phyloP scores from a whole-genome alignment of 2,113 vertebrate genomes.

The Ameiurus melas region DNA sequence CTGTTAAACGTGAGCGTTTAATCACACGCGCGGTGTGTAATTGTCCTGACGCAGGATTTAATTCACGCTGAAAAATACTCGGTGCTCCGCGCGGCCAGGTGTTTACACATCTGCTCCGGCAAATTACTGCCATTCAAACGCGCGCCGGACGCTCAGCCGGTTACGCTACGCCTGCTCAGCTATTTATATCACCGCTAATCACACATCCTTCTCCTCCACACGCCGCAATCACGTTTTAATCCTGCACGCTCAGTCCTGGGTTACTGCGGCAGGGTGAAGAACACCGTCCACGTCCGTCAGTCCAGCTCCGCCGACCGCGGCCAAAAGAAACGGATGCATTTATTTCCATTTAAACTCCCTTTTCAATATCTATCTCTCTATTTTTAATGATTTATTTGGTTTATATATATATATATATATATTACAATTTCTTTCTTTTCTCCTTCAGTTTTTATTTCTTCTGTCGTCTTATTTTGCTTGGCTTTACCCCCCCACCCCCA shows the following conservation, averaged over 20 bases:
- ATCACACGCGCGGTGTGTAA: background rate
- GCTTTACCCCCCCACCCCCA: no score
- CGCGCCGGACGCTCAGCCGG: background rate
- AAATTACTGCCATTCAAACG: background rate
- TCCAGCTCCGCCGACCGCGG: no score
- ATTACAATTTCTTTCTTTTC: no score
- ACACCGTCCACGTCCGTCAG: background rate
- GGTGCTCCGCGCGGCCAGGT: background rate
- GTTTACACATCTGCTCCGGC: constrained; percentile 22
- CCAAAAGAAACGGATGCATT: no score
- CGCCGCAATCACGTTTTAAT: background rate
- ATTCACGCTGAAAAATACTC: background rate
- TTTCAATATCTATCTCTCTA: no score
- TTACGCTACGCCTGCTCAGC: constrained; percentile 3
- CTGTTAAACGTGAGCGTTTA: background rate
- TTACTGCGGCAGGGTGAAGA: background rate
- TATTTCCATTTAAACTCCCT: no score
- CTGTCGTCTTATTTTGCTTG: no score
- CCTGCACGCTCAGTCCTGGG: background rate
- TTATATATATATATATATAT: no score
- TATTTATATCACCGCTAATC: background rate
- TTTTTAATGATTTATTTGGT: no score
- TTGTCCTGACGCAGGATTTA: constrained; percentile 5
- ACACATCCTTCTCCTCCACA: background rate
- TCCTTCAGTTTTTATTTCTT: no score